Evolutionary conservation across 2,888 invertebrate species (phyloP), one percentile per base, ranked within the genome.

Genomic region (Protodeltote pygarga): DNA sequence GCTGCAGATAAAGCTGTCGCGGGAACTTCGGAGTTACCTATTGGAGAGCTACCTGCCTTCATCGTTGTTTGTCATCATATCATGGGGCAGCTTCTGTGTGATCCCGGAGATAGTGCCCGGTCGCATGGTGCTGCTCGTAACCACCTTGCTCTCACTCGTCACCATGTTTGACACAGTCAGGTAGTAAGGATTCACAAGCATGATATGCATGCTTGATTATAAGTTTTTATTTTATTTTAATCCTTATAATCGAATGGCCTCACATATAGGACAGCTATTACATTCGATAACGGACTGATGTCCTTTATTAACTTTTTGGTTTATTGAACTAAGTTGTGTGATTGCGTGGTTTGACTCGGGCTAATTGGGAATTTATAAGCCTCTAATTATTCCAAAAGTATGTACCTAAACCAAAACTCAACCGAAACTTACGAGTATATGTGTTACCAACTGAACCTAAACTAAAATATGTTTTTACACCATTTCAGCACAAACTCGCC

Each of bases 141-240:
- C 94, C 27, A 94, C 94, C 3, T 83, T 94, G 8, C 87, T 94
- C 2, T 94, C 94, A 0, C 85, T 94, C 15, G 93, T 94, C 77
- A 94, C 94, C 46, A 94, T 94, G 94, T 94, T 94, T 75, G 94
- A 94, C 74, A 94, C 94, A 32, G 94, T 94, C 69, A 93, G 93
- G 93, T 93, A 71, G 55, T 41, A 32, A 39, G 23, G 13, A 23
- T 9, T 11, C 39, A 33, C 17, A 34, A 28, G 16, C 34, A 27
- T 9, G 27, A 32, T 16, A 20, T 28, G n/a, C 15, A 23, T n/a
- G 15, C 8, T 10, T 17, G 9, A 17, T 5, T 9, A 17, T 17
- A 29, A 16, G 5, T 19, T n/a, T n/a, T n/a, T n/a, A n/a, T n/a
- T n/a, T n/a, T n/a, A n/a, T n/a, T n/a, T n/a, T n/a, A n/a, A n/a